phyloP scores from a whole-genome alignment of 1,140 invertebrate genomes.

The Vanessa tameamea region DNA sequence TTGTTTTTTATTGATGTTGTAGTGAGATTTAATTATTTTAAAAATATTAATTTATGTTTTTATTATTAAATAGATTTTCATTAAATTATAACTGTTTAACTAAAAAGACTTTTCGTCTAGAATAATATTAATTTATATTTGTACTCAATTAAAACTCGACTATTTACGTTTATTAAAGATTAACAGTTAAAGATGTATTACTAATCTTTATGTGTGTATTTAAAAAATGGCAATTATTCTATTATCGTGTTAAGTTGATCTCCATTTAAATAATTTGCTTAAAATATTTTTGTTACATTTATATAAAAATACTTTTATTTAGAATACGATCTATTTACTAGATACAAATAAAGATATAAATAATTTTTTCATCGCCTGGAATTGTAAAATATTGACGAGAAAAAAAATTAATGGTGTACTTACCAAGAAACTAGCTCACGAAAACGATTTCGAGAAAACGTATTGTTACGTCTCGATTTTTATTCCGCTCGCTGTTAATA shows the following conservation, averaged over 20 bases:
- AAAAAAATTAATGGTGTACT: not conserved
- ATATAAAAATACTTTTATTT: slow-evolving; percentile 21
- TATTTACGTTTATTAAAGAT: not conserved
- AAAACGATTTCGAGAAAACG: slow-evolving; percentile 1
- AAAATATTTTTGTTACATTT: slow-evolving; percentile 23
- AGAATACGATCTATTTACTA: slow-evolving; percentile 17
- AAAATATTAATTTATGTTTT: slow-evolving; percentile 37
- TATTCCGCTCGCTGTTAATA: slow-evolving; percentile 8
- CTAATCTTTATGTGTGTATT: not conserved
- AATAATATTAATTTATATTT: not conserved
- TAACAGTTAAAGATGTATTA: too few relatives aligned
- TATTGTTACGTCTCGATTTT: slow-evolving; percentile 1
- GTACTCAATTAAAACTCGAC: not conserved
- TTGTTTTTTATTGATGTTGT: slow-evolving; percentile 48
- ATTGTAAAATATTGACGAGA: slow-evolving; percentile 7
- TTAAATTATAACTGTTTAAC: not conserved
- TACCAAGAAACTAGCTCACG: too few relatives aligned
- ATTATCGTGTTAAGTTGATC: not conserved
- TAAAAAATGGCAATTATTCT: not conserved
- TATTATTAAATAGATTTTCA: slow-evolving; percentile 21
- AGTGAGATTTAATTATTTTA: slow-evolving; percentile 31
- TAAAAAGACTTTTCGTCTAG: not conserved
- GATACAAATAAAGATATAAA: slow-evolving; percentile 7
- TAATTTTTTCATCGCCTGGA: slow-evolving; percentile 10
- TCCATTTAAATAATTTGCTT: not conserved